These are phyloP conservation scores for Sebastes nivosus DNA, from an alignment of 2,797 vertebrate species.

Conservation along the genomic window DNA sequence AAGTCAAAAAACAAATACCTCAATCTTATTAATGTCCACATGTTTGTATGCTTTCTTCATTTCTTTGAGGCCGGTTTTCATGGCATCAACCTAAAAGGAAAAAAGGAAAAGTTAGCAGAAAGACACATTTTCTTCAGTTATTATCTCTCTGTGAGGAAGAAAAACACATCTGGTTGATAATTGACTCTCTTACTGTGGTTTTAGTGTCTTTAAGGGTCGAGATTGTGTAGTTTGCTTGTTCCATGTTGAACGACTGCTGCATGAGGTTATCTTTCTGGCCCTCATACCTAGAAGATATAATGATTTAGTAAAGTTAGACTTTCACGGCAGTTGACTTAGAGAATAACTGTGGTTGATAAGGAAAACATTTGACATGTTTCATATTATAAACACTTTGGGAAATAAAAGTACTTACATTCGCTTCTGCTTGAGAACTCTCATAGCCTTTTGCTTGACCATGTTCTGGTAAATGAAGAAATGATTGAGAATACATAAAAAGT, in stretches of 20 bases:
- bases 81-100: constrained; percentile 92
- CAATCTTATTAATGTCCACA: constrained; percentile 96
- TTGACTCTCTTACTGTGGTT: constrained; percentile 88
- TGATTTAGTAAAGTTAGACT: not conserved
- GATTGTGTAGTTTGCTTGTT: constrained; percentile 97
- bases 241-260: constrained; percentile 99
- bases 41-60: constrained; percentile 99
- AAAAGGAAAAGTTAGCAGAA: not conserved
- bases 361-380: not conserved
- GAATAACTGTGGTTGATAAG: not conserved
- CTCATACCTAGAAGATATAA: constrained; percentile 88
- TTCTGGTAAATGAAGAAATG: constrained; percentile 83
- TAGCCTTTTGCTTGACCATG: constrained; percentile 98
- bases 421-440: constrained; percentile 97
- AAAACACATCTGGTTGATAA: not conserved
- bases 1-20: constrained; percentile 78
- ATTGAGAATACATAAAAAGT: not conserved
- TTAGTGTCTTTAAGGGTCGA: constrained; percentile 96
- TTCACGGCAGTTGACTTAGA: not conserved
- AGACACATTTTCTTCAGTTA: not conserved
- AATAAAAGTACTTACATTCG: constrained; percentile 89
- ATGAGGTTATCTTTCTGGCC: constrained; percentile 93
- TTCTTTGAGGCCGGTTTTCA: constrained; percentile 97
- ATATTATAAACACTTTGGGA: not conserved
- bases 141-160: not conserved